Conservation (phyloP, 2,888 invertebrate species). For the Tiliacea aurago region DNA sequence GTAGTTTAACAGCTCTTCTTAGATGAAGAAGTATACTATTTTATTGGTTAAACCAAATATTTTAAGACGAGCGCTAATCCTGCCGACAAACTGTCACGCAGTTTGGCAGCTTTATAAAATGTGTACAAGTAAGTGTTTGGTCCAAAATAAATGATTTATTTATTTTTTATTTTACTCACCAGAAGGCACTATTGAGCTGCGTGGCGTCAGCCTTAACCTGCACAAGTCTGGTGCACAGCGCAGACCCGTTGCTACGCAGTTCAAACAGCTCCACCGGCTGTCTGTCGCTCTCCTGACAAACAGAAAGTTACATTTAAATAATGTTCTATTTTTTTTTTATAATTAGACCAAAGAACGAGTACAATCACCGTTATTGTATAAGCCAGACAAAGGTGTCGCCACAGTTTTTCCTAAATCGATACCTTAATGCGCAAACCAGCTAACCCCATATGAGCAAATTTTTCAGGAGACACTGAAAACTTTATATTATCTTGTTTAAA, state of each 20-base stretch:
- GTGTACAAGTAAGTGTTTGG: too few species aligned
- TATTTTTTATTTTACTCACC: too few species aligned
- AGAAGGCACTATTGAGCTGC: constrained; percentile 97
- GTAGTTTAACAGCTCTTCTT: neutral
- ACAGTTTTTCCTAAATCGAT: neutral
- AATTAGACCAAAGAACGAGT: neutral
- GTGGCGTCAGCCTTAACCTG: constrained; percentile 97
- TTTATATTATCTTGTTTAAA: too few species aligned
- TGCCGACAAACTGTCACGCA: too few species aligned
- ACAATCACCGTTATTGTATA: neutral
- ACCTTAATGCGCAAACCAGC: too few species aligned
- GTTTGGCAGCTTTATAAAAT: too few species aligned
- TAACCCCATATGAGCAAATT: too few species aligned
- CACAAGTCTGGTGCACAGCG: constrained; percentile 97
- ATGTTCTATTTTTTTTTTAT: neutral
- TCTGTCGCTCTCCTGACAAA: constrained; percentile 82
- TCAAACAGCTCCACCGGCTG: constrained; percentile 97
- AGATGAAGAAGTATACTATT: too few species aligned
- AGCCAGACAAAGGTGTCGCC: neutral
- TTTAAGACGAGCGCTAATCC: too few species aligned
- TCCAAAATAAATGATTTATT: too few species aligned
- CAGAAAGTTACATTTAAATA: neutral
- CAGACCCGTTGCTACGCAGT: constrained; percentile 98
- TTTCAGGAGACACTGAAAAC: too few species aligned
- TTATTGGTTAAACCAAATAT: too few species aligned